Base-by-base conservation (phyloP, 2,113 vertebrate genomes). In the Mesoclemmys tuberculata region DNA sequence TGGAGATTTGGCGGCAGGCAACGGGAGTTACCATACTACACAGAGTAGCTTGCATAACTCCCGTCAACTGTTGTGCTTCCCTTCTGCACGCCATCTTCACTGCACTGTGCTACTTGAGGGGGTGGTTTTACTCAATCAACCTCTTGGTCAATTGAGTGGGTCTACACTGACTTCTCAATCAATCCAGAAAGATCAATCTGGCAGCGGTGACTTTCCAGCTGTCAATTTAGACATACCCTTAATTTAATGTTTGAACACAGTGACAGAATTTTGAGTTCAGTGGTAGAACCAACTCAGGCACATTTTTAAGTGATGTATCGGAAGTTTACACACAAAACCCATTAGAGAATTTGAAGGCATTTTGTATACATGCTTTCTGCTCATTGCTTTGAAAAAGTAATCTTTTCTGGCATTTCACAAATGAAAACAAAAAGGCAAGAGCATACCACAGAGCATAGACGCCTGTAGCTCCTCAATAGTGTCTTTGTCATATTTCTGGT, bases 351-450 rank as follows among this genome's bases (percentile, higher is more conserved):
- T 24, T 2, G 4, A 85, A 92, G 22, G 46, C 5, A 49, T 31
- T 82, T 29, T 54, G 0, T 83, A n/a, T 49, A 1, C 2, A 92
- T 93, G 48, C 12, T 4, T 1, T 89, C 92, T 89, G 16, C 35
- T 94, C 21, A 90, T 89, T 85, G 16, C 68, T 93, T 86, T 85
- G 19, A 78, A 84, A 83, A 84, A 49, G 2, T 26, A 64, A 64
- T 18, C 31, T 55, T 27, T 4, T 48, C 10, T 94, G 27, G 5
- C 46, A 87, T 80, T 93, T 87, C 61, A 85, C 2, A 79, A 92
- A 87, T 24, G 13, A 81, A 84, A 92, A 52, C 19, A 75, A 74
- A 84, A 80, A 87, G 77, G n/a, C 3, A 52, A 11, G 6, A 29
- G 19, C 82, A 26, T 74, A 11, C 35, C 82, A 56, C 0, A 0